phyloP scores from a whole-genome alignment of 2,888 invertebrate species.

The Eupithecia exiguata region DNA sequence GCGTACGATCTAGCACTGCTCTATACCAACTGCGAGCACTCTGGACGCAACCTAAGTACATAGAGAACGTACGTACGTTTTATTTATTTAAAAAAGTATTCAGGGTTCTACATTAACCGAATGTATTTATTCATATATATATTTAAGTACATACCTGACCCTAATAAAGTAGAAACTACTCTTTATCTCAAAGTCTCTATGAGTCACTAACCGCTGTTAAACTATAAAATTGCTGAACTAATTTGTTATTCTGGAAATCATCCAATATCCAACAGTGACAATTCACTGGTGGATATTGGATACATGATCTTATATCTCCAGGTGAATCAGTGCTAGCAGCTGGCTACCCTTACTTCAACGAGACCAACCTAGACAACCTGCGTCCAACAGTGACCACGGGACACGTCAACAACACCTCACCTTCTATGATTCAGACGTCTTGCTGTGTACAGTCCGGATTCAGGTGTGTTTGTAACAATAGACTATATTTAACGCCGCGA shows the following conservation, averaged over 20 bases:
- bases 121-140: not conserved
- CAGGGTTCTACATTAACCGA: not conserved
- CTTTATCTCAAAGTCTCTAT: not conserved
- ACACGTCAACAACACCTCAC: constrained; percentile 79
- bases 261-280: not conserved
- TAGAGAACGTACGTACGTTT: not conserved
- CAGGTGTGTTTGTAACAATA: constrained; percentile 51
- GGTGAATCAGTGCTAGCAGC: constrained; percentile 84
- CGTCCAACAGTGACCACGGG: constrained; percentile 83
- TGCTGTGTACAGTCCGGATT: constrained; percentile 86
- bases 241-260: not conserved
- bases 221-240: not conserved
- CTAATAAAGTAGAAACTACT: not conserved
- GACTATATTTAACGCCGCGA: not conserved
- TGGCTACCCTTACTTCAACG: constrained; percentile 85
- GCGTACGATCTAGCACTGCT: constrained; percentile 79
- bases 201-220: not conserved
- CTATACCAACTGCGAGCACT: constrained; percentile 66
- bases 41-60: constrained; percentile 58
- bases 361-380: constrained; percentile 67
- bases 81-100: not conserved
- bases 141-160: not conserved
- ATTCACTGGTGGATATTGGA: too few relatives aligned
- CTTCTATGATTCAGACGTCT: constrained; percentile 85
- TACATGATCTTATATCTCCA: constrained; percentile 45